Conservation (phyloP, 2,888 invertebrate species). For the Ceriagrion tenellum region DNA sequence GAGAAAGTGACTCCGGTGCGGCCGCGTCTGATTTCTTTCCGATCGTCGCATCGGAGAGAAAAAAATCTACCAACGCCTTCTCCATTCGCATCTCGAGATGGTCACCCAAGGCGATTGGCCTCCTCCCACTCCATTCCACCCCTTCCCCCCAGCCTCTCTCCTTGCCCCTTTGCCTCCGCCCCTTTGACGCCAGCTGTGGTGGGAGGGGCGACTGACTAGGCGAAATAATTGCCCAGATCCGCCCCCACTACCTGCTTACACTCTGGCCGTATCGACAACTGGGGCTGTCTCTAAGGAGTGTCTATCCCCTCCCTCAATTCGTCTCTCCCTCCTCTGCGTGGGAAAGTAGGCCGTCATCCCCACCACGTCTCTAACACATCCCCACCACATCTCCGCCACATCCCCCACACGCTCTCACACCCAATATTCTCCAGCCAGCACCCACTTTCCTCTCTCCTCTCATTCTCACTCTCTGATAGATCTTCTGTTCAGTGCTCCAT, state of each 20-base stretch:
- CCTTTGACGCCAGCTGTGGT: background rate
- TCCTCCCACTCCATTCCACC: background rate
- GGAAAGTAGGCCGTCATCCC: background rate
- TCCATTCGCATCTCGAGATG: background rate
- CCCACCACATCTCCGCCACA: background rate
- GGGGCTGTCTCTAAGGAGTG: background rate
- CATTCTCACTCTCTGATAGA: no score
- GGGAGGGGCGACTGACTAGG: background rate
- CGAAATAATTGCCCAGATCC: background rate
- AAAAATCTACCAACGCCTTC: constrained; percentile 7
- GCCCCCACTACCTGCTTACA: background rate
- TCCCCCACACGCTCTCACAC: background rate
- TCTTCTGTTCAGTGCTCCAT: no score
- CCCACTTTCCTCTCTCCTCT: background rate
- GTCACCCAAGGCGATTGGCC: constrained; percentile 12
- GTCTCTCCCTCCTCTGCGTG: background rate
- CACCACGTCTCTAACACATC: background rate
- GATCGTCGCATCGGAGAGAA: background rate
- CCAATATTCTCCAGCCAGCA: no score
- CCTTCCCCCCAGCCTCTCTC: background rate
- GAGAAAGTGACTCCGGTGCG: background rate
- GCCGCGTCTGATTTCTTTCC: background rate
- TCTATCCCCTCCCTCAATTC: background rate
- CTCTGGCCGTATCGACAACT: constrained; percentile 2
- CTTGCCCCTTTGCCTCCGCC: background rate